Evolutionary conservation across 2,113 vertebrate genomes (phyloP).

Genomic region (Dermatemys mawii): DNA sequence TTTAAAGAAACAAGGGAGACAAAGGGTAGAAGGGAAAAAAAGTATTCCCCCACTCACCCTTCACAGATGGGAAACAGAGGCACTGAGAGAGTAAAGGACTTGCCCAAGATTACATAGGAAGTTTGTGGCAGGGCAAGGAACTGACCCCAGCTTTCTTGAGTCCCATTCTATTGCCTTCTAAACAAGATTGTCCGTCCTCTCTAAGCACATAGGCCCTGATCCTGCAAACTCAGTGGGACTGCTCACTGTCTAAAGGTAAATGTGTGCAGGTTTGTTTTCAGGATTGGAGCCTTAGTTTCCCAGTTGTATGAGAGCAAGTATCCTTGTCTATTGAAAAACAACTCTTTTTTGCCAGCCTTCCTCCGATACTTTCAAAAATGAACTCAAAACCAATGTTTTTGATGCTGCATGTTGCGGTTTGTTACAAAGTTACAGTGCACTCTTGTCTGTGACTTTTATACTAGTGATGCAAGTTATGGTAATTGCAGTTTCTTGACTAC

Average conservation of each 20-base stretch:
- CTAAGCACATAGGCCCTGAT: neutral
- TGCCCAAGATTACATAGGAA: neutral
- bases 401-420: neutral
- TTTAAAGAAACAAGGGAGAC: neutral
- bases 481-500: neutral
- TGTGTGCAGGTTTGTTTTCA: neutral
- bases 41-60: neutral
- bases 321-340: neutral
- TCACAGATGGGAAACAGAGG: neutral
- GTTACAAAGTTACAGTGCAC: neutral
- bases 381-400: slow-evolving; percentile 6
- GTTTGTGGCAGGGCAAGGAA: neutral
- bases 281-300: neutral
- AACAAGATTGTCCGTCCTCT: neutral
- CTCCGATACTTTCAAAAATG: neutral
- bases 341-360: neutral
- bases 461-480: neutral
- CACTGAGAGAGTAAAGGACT: neutral
- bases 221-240: neutral
- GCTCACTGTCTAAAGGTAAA: neutral
- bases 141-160: neutral
- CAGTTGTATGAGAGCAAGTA: neutral
- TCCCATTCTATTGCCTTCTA: neutral
- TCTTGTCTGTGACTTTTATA: neutral
- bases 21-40: neutral